Evolutionary conservation across 2,888 invertebrate genomes (phyloP).

Genomic region (Stomorhina lunata): DNA sequence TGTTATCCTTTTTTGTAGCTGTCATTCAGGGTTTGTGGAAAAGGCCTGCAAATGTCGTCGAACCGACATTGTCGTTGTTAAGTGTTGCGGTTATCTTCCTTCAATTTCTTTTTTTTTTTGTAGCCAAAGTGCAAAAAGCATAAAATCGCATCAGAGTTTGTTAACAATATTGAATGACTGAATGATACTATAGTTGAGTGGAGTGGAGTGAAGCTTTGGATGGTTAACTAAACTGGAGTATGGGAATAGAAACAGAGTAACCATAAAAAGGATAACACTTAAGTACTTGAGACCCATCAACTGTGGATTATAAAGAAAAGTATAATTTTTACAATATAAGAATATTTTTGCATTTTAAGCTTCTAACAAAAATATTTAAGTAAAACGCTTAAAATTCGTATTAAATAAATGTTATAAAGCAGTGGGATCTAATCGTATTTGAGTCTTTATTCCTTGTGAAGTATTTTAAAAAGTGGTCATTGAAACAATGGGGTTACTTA

Average conservation of each 20-base stretch:
- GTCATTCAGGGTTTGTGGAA: constrained; percentile 51
- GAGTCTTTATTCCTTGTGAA: not conserved
- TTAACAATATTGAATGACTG: constrained; percentile 37
- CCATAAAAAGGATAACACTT: constrained; percentile 73
- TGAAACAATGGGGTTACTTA: constrained; percentile 58
- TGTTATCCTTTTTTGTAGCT: constrained; percentile 68
- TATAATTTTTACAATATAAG: too few relatives aligned
- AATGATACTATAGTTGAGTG: not conserved
- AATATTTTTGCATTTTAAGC: constrained; percentile 54
- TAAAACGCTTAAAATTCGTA: not conserved
- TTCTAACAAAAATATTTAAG: constrained; percentile 23
- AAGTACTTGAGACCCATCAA: constrained; percentile 73
- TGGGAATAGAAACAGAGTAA: constrained; percentile 47
- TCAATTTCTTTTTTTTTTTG: constrained; percentile 29
- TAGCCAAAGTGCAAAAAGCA: constrained; percentile 66
- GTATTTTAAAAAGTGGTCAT: constrained; percentile 60
- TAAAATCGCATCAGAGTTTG: constrained; percentile 62
- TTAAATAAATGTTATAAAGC: constrained; percentile 18
- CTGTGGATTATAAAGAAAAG: constrained; percentile 38
- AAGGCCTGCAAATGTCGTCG: constrained; percentile 68
- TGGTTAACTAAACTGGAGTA: not conserved
- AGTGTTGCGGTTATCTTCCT: constrained; percentile 34
- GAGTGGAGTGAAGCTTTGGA: constrained; percentile 9
- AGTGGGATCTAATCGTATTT: constrained; percentile 33
- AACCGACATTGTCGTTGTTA: constrained; percentile 66